These are phyloP conservation scores for Ophion ellenae DNA, from an alignment of 2,888 invertebrate species.

Conservation along the genomic window DNA sequence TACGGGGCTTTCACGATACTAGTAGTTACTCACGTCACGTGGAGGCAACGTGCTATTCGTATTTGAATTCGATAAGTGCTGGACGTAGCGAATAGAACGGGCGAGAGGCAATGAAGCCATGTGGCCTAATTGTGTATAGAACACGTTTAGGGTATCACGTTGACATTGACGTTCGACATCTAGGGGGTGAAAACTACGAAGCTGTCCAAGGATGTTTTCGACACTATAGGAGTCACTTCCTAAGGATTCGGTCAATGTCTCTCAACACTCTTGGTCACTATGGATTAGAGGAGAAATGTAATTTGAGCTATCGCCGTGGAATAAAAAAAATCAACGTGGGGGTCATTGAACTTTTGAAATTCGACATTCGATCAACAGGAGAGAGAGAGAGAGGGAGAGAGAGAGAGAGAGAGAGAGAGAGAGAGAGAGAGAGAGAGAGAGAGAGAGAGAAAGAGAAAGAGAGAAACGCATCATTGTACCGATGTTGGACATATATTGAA, in stretches of 20 bases:
- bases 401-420: not conserved
- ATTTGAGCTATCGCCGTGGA: slow-evolving; percentile 36
- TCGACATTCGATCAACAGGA: slow-evolving; percentile 4
- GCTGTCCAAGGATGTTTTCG: slow-evolving; percentile 28
- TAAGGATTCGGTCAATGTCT: slow-evolving; percentile 63
- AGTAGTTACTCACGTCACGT: slow-evolving; percentile 1
- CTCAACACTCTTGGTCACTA: slow-evolving; percentile 33
- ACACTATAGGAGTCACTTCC: slow-evolving; percentile 42
- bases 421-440: not conserved
- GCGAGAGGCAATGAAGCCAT: slow-evolving; percentile 57
- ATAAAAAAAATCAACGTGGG: slow-evolving; percentile 52
- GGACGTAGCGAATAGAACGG: slow-evolving; percentile 30
- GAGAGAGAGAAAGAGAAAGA: not conserved
- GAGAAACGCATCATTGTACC: not conserved
- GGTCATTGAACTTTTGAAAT: slow-evolving; percentile 25
- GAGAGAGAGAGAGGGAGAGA: not conserved
- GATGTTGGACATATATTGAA: not conserved
- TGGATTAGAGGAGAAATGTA: slow-evolving; percentile 52
- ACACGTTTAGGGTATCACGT: slow-evolving; percentile 61
- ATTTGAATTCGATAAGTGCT: slow-evolving; percentile 54
- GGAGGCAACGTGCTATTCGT: not conserved
- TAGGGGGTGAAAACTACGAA: slow-evolving; percentile 59
- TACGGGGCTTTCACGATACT: not conserved
- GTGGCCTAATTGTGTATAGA: slow-evolving; percentile 65
- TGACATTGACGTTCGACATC: slow-evolving; percentile 62